Conservation (phyloP, 2,888 invertebrate species). For the Eumerus sabulonum region DNA sequence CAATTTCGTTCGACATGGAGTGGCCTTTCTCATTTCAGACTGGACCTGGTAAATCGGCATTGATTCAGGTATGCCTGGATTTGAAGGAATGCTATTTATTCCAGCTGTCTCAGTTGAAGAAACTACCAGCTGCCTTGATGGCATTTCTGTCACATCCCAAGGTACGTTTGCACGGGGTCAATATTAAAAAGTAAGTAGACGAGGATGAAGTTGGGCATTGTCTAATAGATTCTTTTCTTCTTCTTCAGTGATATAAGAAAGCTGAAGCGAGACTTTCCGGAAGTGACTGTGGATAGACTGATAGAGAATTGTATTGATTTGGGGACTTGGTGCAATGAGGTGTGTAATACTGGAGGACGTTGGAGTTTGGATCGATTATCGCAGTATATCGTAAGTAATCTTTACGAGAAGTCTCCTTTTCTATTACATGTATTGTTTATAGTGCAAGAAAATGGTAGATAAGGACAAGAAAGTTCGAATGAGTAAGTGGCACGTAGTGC, state of each 20-base stretch:
- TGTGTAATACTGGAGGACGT: conserved; percentile 79
- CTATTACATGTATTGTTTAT: background rate
- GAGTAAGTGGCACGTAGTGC: conserved; percentile 82
- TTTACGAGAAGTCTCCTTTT: background rate
- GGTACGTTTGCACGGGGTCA: conserved; percentile 82
- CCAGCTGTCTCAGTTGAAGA: conserved; percentile 81
- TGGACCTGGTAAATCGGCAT: conserved; percentile 82
- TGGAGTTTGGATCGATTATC: conserved; percentile 83
- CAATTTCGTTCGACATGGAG: conserved; percentile 84
- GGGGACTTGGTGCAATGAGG: conserved; percentile 81
- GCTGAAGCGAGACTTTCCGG: conserved; percentile 82
- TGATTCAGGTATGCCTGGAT: conserved; percentile 83
- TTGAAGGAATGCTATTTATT: conserved; percentile 81
- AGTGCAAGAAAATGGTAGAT: conserved; percentile 80
- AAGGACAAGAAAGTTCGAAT: conserved; percentile 81
- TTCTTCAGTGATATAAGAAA: conserved; percentile 82
- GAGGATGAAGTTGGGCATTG: conserved; percentile 67
- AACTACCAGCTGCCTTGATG: conserved; percentile 81
- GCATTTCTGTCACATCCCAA: conserved; percentile 81
- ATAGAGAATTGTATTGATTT: conserved; percentile 82
- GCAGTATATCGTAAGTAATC: conserved; percentile 79
- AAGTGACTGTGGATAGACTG: conserved; percentile 80
- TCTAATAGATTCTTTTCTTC: background rate
- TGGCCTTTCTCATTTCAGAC: conserved; percentile 84
- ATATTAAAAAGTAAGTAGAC: conserved; percentile 85